These are phyloP conservation scores for Styela plicata DNA, from an alignment of 23 tunicate genomes.

Conservation along the genomic window DNA sequence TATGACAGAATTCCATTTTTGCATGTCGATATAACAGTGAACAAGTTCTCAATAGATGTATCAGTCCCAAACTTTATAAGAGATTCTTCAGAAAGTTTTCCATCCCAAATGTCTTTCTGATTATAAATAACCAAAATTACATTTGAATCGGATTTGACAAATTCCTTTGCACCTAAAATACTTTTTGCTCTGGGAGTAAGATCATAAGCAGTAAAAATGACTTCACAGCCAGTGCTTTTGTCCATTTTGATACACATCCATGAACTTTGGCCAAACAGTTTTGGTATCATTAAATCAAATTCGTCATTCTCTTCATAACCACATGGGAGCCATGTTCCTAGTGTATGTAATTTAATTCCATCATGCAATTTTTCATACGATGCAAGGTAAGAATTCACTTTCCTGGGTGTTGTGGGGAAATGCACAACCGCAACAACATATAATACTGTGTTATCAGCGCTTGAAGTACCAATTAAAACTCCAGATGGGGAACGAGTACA, in stretches of 20 bases:
- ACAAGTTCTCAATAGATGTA: conserved; percentile 14
- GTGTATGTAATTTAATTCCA: not conserved
- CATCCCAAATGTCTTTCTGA: conserved; percentile 26
- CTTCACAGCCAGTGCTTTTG: not conserved
- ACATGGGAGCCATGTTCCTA: conserved; percentile 17
- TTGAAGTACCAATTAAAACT: not conserved
- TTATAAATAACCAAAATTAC: conserved; percentile 1
- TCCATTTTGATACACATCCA: not conserved
- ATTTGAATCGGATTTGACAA: not conserved
- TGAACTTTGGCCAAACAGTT: conserved; percentile 11
- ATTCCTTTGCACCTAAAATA: not conserved
- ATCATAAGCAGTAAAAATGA: not conserved
- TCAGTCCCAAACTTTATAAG: not conserved
- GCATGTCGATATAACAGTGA: not conserved
- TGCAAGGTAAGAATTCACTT: not conserved
- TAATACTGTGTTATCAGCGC: not conserved
- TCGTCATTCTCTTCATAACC: not conserved
- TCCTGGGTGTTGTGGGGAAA: conserved; percentile 10
- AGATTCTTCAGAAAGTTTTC: not conserved
- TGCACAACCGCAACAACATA: conserved; percentile 21
- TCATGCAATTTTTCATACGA: not conserved
- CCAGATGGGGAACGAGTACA: conserved; percentile 9
- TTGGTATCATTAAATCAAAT: not conserved
- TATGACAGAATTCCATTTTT: conserved; percentile 21
- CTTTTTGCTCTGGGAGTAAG: not conserved